Conservation (phyloP, 2,113 vertebrate species). For the Paratilapia polleni region DNA sequence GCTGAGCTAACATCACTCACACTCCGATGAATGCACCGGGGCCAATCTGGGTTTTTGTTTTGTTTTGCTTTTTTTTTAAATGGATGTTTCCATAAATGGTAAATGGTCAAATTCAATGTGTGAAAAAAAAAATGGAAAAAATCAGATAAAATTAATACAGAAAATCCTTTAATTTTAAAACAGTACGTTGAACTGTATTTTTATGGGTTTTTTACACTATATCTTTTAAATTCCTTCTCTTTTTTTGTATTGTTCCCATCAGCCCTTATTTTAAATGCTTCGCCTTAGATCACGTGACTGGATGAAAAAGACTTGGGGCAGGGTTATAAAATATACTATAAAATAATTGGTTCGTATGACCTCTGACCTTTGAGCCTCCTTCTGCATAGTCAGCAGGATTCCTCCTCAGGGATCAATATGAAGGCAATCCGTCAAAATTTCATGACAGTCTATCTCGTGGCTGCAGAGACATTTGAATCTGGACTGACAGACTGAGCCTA, state of each 20-base stretch:
- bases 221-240: too few species aligned
- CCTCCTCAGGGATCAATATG: not conserved
- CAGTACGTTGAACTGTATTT: too few species aligned
- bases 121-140: too few species aligned
- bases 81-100: too few species aligned
- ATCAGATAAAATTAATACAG: too few species aligned
- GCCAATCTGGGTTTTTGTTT: too few species aligned
- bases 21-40: too few species aligned
- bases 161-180: too few species aligned
- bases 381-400: not conserved
- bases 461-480: not conserved
- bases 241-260: not conserved
- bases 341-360: slow-evolving; percentile 9
- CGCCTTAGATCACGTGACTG: fast-evolving
- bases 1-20: too few species aligned
- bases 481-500: not conserved
- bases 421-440: not conserved
- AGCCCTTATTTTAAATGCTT: not conserved
- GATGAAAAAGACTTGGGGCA: not conserved
- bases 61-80: too few species aligned
- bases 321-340: not conserved
- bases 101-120: too few species aligned
- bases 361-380: not conserved
- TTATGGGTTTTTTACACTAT: too few species aligned
- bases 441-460: not conserved